phyloP scores from a whole-genome alignment of 2,888 invertebrate genomes.

The Taphrorychus bicolor region DNA sequence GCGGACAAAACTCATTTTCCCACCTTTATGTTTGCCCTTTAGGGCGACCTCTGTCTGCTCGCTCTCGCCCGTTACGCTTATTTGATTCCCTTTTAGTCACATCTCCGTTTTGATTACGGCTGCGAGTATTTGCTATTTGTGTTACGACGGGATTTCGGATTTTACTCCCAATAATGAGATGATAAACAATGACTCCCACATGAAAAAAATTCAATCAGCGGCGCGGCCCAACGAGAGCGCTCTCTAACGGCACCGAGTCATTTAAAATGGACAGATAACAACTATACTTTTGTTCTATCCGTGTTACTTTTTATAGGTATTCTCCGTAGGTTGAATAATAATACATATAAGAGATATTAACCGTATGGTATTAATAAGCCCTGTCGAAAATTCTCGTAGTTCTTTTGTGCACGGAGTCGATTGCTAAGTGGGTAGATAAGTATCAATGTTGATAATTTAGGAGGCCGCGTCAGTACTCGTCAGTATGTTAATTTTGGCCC shows the following conservation, averaged over 20 bases:
- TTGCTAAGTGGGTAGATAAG: conserved; percentile 21
- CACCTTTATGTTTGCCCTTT: conserved; percentile 24
- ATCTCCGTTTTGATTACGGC: conserved; percentile 1
- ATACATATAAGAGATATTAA: conserved; percentile 18
- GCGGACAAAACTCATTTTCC: conserved; percentile 23
- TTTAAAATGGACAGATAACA: conserved; percentile 32
- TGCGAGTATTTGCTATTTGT: neutral
- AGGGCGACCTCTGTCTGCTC: conserved; percentile 4
- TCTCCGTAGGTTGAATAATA: conserved; percentile 27
- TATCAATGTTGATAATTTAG: neutral
- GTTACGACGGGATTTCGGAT: neutral
- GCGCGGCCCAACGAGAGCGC: conserved; percentile 16
- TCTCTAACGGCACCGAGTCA: conserved; percentile 25
- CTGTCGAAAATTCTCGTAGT: conserved; percentile 6
- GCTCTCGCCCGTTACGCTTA: conserved; percentile 3
- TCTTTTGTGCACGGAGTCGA: conserved; percentile 9
- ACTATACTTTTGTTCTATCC: conserved; percentile 30
- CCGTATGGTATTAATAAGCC: conserved; percentile 18
- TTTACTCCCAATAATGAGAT: neutral
- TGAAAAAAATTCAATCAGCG: conserved; percentile 29
- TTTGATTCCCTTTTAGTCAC: conserved; percentile 3
- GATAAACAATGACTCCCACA: conserved; percentile 22
- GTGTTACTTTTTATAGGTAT: conserved; percentile 17
- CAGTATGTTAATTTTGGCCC: neutral
- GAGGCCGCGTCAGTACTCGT: neutral